These are phyloP conservation scores for Papilio dardanus DNA, from an alignment of 1,140 invertebrate species.

Conservation along the genomic window DNA sequence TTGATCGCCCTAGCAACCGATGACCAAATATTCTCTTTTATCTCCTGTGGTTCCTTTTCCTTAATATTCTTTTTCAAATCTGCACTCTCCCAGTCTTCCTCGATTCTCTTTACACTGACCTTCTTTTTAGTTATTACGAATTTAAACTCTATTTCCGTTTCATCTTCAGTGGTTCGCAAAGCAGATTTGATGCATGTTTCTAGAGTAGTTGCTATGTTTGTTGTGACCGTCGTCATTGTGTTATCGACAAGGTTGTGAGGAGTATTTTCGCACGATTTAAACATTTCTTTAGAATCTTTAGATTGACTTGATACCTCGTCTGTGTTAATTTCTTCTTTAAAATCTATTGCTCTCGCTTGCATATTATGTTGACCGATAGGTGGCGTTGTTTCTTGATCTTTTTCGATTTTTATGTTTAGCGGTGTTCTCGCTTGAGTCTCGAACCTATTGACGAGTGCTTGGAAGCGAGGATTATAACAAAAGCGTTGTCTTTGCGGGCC, in stretches of 20 bases:
- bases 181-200: slow-evolving; percentile 72
- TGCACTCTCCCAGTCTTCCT: slow-evolving; percentile 48
- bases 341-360: slow-evolving; percentile 75
- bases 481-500: slow-evolving; percentile 67
- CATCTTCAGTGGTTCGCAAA: slow-evolving; percentile 65
- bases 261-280: slow-evolving; percentile 64
- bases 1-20: slow-evolving; percentile 70
- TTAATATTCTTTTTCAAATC: slow-evolving; percentile 55
- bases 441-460: slow-evolving; percentile 79
- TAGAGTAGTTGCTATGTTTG: slow-evolving; percentile 74
- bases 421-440: slow-evolving; percentile 69
- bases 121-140: slow-evolving; percentile 78
- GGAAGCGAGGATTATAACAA: slow-evolving; percentile 73
- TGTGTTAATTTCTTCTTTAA: slow-evolving; percentile 74
- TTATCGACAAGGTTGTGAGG: slow-evolving; percentile 54
- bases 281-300: slow-evolving; percentile 69
- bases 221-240: slow-evolving; percentile 64
- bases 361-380: slow-evolving; percentile 66
- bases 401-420: slow-evolving; percentile 49
- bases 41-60: slow-evolving; percentile 51
- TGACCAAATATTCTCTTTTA: slow-evolving; percentile 76
- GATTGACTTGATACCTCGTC: slow-evolving; percentile 54
- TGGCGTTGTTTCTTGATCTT: slow-evolving; percentile 64
- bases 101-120: slow-evolving; percentile 65
- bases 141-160: slow-evolving; percentile 81